phyloP scores from a whole-genome alignment of 2,113 vertebrate genomes.

The Psittacula cyanocephala region DNA sequence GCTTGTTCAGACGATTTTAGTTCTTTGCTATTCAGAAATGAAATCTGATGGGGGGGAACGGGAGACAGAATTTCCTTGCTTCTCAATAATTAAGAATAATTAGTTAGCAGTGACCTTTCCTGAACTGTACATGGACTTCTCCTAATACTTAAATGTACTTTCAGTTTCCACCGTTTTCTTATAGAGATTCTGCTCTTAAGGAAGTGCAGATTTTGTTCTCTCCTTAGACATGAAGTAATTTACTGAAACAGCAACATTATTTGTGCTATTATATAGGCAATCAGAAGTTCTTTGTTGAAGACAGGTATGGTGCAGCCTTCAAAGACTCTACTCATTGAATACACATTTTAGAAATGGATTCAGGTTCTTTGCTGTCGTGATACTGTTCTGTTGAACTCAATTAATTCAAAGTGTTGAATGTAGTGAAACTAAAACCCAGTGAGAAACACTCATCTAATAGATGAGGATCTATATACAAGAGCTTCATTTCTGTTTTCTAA shows the following conservation, averaged over 20 bases:
- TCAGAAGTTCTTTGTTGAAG: neutral
- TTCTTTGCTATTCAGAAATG: neutral
- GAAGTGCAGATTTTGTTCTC: neutral
- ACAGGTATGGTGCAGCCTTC: neutral
- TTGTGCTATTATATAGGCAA: neutral
- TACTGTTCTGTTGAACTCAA: neutral
- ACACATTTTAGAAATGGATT: neutral
- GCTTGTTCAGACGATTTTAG: neutral
- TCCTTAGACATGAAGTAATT: neutral
- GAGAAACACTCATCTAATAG: neutral
- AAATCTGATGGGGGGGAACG: neutral
- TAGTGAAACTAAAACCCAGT: neutral
- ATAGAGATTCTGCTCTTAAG: neutral
- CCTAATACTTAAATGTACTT: neutral
- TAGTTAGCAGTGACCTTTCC: neutral
- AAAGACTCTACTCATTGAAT: neutral
- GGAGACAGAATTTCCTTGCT: neutral
- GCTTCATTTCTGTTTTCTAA: neutral
- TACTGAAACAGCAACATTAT: neutral
- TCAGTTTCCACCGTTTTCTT: neutral
- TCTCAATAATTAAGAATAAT: neutral
- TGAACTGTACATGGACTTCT: neutral
- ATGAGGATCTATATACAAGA: neutral
- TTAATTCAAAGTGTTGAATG: neutral
- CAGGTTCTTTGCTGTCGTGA: neutral